Evolutionary conservation across 2,888 invertebrate genomes (phyloP).

Genomic region (Aricia artaxerxes): DNA sequence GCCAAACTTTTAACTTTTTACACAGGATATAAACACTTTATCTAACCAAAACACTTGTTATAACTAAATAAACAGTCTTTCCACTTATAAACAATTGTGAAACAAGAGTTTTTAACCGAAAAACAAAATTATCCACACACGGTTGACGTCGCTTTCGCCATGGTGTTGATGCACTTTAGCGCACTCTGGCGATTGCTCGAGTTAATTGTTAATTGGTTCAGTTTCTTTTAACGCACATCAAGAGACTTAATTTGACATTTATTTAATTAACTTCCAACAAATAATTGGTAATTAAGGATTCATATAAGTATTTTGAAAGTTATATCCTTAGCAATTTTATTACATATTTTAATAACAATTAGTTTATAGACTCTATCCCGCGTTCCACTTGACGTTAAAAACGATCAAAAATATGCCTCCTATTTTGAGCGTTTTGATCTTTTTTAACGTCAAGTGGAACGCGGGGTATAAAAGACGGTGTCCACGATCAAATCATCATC

Average conservation of each 20-base stretch:
- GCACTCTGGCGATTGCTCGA: slow-evolving; percentile 50
- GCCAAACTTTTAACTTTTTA: slow-evolving; percentile 69
- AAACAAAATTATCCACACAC: slow-evolving; percentile 73
- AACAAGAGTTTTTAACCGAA: slow-evolving; percentile 70
- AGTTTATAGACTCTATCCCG: no score
- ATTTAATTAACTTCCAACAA: background rate
- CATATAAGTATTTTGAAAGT: no score
- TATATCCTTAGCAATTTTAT: no score
- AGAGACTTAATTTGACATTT: background rate
- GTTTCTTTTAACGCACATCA: slow-evolving; percentile 20
- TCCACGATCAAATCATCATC: no score
- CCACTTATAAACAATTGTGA: slow-evolving; percentile 66
- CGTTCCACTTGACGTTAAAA: no score
- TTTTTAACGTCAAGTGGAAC: no score
- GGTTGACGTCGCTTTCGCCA: slow-evolving; percentile 74
- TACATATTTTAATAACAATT: no score
- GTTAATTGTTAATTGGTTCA: slow-evolving; percentile 7
- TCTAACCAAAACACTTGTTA: slow-evolving; percentile 55
- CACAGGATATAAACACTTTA: slow-evolving; percentile 56
- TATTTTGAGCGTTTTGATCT: no score
- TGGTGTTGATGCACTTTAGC: slow-evolving; percentile 65
- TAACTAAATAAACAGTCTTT: slow-evolving; percentile 61
- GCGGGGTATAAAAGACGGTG: no score
- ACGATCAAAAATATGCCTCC: no score
- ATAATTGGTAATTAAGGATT: no score